These are phyloP conservation scores for Corvus cornix DNA, from an alignment of 2,113 vertebrate genomes.

Conservation along the genomic window DNA sequence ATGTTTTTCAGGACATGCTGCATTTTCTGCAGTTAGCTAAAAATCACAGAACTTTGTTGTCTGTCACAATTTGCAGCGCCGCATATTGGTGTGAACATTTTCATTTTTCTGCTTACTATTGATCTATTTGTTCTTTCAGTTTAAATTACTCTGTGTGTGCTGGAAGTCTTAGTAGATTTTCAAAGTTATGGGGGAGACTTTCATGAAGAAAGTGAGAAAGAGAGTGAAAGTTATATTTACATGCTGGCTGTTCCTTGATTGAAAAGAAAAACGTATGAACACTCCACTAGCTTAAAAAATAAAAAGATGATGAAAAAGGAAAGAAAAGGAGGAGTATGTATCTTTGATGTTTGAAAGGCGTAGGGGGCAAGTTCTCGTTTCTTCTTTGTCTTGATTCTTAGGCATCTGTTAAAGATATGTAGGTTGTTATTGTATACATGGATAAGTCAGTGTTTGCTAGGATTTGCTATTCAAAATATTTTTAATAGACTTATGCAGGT, in stretches of 20 bases:
- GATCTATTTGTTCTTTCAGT: background rate
- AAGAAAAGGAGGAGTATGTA: background rate
- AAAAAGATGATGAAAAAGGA: background rate
- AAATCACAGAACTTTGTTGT: background rate
- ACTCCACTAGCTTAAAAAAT: background rate
- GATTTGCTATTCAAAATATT: background rate
- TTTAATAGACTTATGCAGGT: background rate
- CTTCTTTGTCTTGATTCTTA: background rate
- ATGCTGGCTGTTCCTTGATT: background rate
- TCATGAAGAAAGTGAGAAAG: background rate
- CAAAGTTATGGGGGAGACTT: background rate
- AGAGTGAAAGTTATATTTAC: background rate
- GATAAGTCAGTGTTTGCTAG: background rate
- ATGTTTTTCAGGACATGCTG: background rate
- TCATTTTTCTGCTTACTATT: background rate
- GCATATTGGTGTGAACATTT: background rate
- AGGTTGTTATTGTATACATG: background rate
- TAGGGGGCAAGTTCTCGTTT: background rate
- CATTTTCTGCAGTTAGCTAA: background rate
- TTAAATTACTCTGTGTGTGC: background rate
- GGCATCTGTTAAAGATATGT: background rate
- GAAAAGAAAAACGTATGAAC: background rate
- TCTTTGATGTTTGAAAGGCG: background rate
- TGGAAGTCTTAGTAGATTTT: background rate
- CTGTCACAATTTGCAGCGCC: background rate